Conservation (phyloP, 2,888 invertebrate species). For the Sepioteuthis lessoniana region DNA sequence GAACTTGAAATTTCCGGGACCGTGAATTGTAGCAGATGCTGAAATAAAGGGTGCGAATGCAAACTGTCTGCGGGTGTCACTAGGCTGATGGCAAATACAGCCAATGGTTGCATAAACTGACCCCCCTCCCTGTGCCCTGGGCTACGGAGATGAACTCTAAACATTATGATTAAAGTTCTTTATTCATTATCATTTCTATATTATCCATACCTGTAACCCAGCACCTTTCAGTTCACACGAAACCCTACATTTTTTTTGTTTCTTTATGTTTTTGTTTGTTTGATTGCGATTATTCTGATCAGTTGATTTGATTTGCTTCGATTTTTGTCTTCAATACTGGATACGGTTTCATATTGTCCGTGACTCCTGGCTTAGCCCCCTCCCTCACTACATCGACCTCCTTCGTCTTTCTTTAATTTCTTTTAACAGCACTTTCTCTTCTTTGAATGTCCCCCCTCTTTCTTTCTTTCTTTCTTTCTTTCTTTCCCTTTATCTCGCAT, state of each 20-base stretch:
- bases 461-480: background rate
- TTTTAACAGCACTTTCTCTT: background rate
- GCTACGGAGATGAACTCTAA: background rate
- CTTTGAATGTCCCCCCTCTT: background rate
- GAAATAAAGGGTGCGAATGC: background rate
- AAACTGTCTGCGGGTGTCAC: background rate
- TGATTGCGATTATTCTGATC: background rate
- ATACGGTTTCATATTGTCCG: background rate
- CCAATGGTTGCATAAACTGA: conserved; percentile 33
- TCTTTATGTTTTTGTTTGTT: background rate
- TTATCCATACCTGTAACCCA: background rate
- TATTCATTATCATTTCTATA: background rate
- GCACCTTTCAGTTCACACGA: background rate
- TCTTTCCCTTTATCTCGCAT: background rate
- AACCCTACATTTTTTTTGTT: background rate
- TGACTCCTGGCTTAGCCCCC: background rate
- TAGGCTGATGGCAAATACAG: background rate
- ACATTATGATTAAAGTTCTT: background rate
- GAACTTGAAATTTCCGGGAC: background rate
- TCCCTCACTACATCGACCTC: background rate
- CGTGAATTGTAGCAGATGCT: background rate
- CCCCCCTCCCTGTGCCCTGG: background rate
- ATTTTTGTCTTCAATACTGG: background rate
- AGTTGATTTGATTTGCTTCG: background rate
- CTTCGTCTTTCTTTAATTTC: background rate